phyloP scores from a whole-genome alignment of 1,140 invertebrate genomes.

The Nephotettix cincticeps region DNA sequence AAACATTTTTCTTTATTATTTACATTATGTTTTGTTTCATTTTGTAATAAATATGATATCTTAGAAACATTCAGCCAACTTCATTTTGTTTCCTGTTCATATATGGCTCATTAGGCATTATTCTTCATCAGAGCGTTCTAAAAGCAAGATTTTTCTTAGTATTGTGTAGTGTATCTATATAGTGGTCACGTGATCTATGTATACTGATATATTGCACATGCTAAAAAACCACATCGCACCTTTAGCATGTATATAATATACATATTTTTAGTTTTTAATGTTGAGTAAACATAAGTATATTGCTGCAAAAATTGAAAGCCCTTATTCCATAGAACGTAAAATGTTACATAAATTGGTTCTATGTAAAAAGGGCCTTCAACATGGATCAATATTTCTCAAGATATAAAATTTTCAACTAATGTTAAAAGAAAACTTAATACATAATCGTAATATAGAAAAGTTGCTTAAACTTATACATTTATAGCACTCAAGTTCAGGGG shows the following conservation, averaged over 20 bases:
- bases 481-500: no score
- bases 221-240: not conserved
- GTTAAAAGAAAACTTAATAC: conserved; percentile 1
- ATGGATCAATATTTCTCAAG: not conserved
- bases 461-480: not conserved
- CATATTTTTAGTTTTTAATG: no score
- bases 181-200: not conserved
- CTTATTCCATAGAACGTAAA: not conserved
- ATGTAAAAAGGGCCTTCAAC: not conserved
- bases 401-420: not conserved
- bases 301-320: not conserved
- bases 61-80: not conserved
- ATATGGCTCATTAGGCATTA: not conserved
- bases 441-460: not conserved
- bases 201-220: not conserved
- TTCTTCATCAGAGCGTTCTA: not conserved
- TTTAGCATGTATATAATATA: not conserved
- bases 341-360: not conserved
- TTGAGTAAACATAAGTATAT: not conserved
- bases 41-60: not conserved
- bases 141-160: no score
- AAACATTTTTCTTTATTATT: not conserved
- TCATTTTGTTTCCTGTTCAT: not conserved
- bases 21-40: not conserved
- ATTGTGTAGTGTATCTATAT: not conserved